Evolutionary conservation across 1,140 invertebrate species (phyloP), one percentile per base, ranked within the genome.

Genomic region (Mya arenaria): DNA sequence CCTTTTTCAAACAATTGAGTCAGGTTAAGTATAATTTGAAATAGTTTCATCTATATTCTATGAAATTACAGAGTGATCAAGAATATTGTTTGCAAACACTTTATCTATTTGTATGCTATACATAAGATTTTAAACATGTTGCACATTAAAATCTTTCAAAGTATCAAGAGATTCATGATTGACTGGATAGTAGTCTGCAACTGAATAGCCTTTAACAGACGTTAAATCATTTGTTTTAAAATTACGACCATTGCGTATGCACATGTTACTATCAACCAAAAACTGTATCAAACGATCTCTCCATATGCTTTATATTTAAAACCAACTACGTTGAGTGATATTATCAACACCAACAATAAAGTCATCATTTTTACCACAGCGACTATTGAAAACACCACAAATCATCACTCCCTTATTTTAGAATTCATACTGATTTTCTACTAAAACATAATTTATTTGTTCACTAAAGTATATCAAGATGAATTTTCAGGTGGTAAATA

Each of bases 111-210:
- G 3, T n/a, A 68, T 44, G 3, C 10, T 10, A 44, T 44, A 41
- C 28, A 68, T 39, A 37, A 68, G 13, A 30, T 68, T 39, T 44
- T 34, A 68, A 4, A 48, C 41, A 68, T 48, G 65, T 25, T 5
- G 19, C 30, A 68, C 65, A 34, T 23, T 68, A 36, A 68, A 68
- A 25, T 68, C 37, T 25, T 34, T 68, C 37, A 68, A 68, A 23
- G 6, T 13, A 60, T 48, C 10, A 10, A 48, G 19, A 19, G 10
- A 48, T 19, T 48, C 41, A 48, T 48, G 41, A 19, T 48, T 48
- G 10, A 48, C 41, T 10, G 19, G 41, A 48, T 19, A 48, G 19
- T 48, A 48, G 41, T 48, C 41, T 48, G 19, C 41, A 10, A 48
- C 41, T 13, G 41, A 48, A 48, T 19, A 48, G 10, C 41, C 41